These are phyloP conservation scores for Dynastes tityus DNA, from an alignment of 2,888 invertebrate genomes.

Conservation along the genomic window DNA sequence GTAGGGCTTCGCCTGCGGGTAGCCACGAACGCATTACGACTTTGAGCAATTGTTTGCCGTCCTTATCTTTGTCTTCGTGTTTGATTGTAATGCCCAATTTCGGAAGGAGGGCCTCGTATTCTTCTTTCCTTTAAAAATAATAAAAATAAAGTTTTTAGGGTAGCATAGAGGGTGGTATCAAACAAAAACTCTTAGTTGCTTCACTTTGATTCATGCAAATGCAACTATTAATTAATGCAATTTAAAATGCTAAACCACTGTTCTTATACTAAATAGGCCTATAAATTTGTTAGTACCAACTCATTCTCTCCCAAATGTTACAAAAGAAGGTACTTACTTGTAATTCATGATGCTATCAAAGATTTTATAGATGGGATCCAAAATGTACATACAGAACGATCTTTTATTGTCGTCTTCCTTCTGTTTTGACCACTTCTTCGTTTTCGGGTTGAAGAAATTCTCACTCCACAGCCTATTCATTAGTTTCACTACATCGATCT, in stretches of 20 bases:
- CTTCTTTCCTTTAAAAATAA: conserved; percentile 78
- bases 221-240: no score
- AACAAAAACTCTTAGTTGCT: no score
- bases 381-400: conserved; percentile 98
- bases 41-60: conserved; percentile 96
- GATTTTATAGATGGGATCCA: conserved; percentile 98
- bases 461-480: conserved; percentile 99
- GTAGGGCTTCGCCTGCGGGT: conserved; percentile 98
- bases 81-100: conserved; percentile 95
- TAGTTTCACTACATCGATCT: conserved; percentile 95
- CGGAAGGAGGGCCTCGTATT: conserved; percentile 88
- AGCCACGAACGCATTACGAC: conserved; percentile 99
- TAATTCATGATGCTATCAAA: conserved; percentile 80
- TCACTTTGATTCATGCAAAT: no score
- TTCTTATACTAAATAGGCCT: no score
- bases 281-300: no score
- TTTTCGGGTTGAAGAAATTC: conserved; percentile 97
- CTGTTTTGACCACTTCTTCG: conserved; percentile 98
- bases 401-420: conserved; percentile 94
- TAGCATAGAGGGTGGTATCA: no score
- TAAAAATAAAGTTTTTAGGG: no score
- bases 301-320: no score
- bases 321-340: conserved; percentile 14
- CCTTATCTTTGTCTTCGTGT: conserved; percentile 96
- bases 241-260: no score